Base-by-base conservation (phyloP, 2,113 vertebrate species). In the Psittacula cyanocephala region DNA sequence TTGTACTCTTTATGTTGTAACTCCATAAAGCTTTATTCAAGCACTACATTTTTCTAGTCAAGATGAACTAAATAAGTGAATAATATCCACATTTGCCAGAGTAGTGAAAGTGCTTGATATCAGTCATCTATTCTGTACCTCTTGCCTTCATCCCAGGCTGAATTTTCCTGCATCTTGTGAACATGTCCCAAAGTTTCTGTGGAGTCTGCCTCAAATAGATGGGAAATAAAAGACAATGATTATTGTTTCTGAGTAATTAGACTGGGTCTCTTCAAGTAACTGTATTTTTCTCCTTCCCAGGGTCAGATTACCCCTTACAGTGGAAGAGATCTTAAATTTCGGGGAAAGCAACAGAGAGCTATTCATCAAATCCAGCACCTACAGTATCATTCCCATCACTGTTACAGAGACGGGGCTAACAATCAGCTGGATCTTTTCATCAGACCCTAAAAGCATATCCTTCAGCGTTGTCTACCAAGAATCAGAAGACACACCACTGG, bases 391-490 rank as follows among this genome's bases (percentile, higher is more conserved):
- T 97, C 97, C 98, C 81, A 98, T 99, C 96, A 98, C 96, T 0
- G 96, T 98, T 91, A 90, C 92, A 15, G 96, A 97, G 50, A 86
- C 97, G 3, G 99, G 99, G 12, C 97, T 98, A 60, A 98, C 98
- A n/a, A 98, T 99, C 82, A 98, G 97, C 95, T 99, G 99, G 99
- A 98, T 98, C 60, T 99, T 99, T 96, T 99, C 99, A 63, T 99
- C 99, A 1, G 98, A 99, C 50, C 99, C 99, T 76, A 99, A 99
- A 96, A 99, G 99, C 94, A 99, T 99, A 94, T 98, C 99, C 81
- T 99, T 99, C 97, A 99, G 99, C 0, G 98, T 99, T 74, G 98
- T 99, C 57, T 99, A 98, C 97, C 98, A 97, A 77, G 99, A 99
- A 89, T 97, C 97, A 0, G 84, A 98, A 27, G 98, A 98, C 74